Conservation (phyloP, 2,888 invertebrate genomes). For the Tipula helvola region DNA sequence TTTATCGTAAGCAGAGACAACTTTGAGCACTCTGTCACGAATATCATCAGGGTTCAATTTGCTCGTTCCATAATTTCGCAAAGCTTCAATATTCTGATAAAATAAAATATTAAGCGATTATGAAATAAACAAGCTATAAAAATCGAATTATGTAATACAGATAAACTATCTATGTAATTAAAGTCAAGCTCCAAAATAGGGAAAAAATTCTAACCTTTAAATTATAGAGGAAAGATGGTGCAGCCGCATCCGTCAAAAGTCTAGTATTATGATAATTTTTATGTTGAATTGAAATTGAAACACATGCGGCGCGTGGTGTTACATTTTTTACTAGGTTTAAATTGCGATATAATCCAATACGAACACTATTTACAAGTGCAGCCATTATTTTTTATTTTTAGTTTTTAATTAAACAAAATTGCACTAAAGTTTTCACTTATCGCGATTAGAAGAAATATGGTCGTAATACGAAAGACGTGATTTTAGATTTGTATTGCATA, state of each 20-base stretch:
- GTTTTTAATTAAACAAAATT: neutral
- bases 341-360: neutral
- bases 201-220: slow-evolving; percentile 6
- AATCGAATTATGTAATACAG: neutral
- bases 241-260: slow-evolving; percentile 9
- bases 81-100: neutral
- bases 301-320: neutral
- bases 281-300: neutral
- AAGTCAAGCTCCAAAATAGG: neutral
- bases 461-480: slow-evolving; percentile 7
- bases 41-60: slow-evolving; percentile 53
- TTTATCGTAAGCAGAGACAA: slow-evolving; percentile 82
- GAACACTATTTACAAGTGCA: neutral
- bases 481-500: neutral
- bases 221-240: neutral
- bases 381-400: neutral
- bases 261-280: slow-evolving; percentile 7
- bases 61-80: slow-evolving; percentile 18
- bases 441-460: neutral
- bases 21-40: slow-evolving; percentile 71
- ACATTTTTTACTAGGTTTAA: neutral
- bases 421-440: neutral
- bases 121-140: neutral
- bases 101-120: neutral
- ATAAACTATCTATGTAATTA: neutral